A percentile compares a stretch with the other conserved stretches of the same genome.
These are phyloP conservation scores for Procambarus clarkii DNA, from an alignment of 1,140 invertebrate species.

Conservation along the genomic window DNA sequence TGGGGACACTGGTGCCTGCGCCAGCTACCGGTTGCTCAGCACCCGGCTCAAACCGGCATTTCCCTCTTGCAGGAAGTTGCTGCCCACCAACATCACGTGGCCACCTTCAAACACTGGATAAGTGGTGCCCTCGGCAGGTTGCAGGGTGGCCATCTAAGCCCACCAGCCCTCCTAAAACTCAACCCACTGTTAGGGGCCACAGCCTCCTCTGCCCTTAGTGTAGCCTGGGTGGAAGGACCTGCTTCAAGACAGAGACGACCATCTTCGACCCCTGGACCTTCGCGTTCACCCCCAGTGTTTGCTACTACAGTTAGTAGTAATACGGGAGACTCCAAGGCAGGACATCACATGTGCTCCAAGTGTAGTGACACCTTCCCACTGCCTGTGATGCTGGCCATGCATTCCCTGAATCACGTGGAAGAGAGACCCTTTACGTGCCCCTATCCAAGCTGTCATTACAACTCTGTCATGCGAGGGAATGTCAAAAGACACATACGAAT, in stretches of 20 bases:
- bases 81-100: constrained; percentile 53
- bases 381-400: constrained; percentile 61
- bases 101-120: constrained; percentile 67
- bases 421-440: constrained; percentile 76
- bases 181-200: constrained; percentile 47
- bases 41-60: constrained; percentile 52
- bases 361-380: constrained; percentile 58
- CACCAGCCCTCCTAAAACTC: constrained; percentile 59
- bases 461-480: constrained; percentile 63
- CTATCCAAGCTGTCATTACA: constrained; percentile 75
- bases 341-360: constrained; percentile 39
- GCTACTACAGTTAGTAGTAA: not conserved
- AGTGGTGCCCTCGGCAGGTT: constrained; percentile 63
- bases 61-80: constrained; percentile 60
- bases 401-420: constrained; percentile 74
- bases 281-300: constrained; percentile 33
- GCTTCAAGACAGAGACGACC: constrained; percentile 31
- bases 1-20: constrained; percentile 13
- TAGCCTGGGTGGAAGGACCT: constrained; percentile 45
- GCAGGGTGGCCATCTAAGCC: constrained; percentile 51
- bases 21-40: constrained; percentile 48
- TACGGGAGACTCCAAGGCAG: constrained; percentile 6
- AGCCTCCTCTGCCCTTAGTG: constrained; percentile 51
- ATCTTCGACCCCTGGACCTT: constrained; percentile 55
- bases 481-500: constrained; percentile 62